Base-by-base conservation (phyloP, 2,797 vertebrate species). In the Peromyscus nudipes region DNA sequence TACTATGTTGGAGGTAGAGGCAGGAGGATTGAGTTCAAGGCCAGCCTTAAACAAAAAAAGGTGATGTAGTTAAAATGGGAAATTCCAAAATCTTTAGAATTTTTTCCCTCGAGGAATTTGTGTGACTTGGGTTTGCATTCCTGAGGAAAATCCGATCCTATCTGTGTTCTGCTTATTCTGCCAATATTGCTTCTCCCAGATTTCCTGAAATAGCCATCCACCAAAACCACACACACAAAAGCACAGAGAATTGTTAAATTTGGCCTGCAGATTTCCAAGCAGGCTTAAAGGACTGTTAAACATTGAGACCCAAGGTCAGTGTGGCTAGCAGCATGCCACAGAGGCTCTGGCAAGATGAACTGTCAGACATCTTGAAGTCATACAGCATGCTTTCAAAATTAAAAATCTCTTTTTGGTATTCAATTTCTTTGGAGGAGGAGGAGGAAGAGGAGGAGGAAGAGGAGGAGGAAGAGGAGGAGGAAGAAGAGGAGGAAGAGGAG, bases 171-270 rank as follows among this genome's bases (percentile, higher is more conserved):
- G 46, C 65, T 69, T 46, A 83, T 90, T 81, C 46, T 83, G 49
- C 69, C 46, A 92, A 27, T 65, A 13, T 93, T 81, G 31, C 23
- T 80, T n/a, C 92, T 46, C 7, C 73, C 10, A 57, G 17, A 29
- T n/a, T 87, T 87, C 52, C 64, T 82, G n/a, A 79, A 96, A 91
- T 84, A 81, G 73, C 80, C 82, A 88, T 29, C 3, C 34, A 80
- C 49, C 49, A 94, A 90, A 76, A 83, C 17, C 65, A 88, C 49
- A 82, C 23, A 79, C 6, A 29, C 17, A 43, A 71, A 93, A 87
- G 7, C 13, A 43, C 3, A 57, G 16, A 73, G 52, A 55, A 5
- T 46, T 84, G 52, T 87, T 67, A 6, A 5, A 55, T 27, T 77
- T 37, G 55, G 95, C 40, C 79, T 69, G 4, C 37, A 49, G 31